Conservation (phyloP, 2,888 invertebrate species). For the Leptopilina myrica region DNA sequence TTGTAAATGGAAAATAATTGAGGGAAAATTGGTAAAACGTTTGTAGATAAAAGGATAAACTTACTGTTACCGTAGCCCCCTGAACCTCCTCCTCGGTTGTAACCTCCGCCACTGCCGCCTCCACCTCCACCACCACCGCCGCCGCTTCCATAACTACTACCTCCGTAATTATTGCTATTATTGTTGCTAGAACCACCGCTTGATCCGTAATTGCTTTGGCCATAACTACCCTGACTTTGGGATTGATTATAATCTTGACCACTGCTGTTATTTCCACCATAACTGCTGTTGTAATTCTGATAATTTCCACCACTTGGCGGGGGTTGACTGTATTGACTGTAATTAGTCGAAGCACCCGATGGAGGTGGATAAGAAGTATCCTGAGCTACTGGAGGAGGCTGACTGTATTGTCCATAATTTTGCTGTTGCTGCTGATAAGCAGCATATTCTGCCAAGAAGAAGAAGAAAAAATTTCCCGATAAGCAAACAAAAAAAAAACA, state of each 20-base stretch:
- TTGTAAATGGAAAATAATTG: not conserved
- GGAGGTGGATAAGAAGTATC: slow-evolving; percentile 75
- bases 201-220: slow-evolving; percentile 66
- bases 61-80: slow-evolving; percentile 58
- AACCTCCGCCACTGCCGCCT: slow-evolving; percentile 62
- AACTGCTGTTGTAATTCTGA: slow-evolving; percentile 61
- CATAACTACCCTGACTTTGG: slow-evolving; percentile 67
- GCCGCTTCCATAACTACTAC: slow-evolving; percentile 77
- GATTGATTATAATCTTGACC: slow-evolving; percentile 66
- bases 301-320: slow-evolving; percentile 68
- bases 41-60: not conserved
- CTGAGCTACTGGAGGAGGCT: slow-evolving; percentile 63
- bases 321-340: slow-evolving; percentile 73
- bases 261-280: slow-evolving; percentile 31
- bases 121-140: slow-evolving; percentile 70
- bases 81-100: slow-evolving; percentile 59
- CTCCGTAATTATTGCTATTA: slow-evolving; percentile 78
- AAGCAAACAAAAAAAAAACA: not conserved
- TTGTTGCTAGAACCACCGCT: slow-evolving; percentile 76
- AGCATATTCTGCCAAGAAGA: slow-evolving; percentile 69
- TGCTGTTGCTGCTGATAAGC: slow-evolving; percentile 71
- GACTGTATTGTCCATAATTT: slow-evolving; percentile 70
- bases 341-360: slow-evolving; percentile 63
- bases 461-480: not conserved
- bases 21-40: not conserved